phyloP scores from a whole-genome alignment of 2,113 vertebrate genomes.

The Tachysurus vachellii region DNA sequence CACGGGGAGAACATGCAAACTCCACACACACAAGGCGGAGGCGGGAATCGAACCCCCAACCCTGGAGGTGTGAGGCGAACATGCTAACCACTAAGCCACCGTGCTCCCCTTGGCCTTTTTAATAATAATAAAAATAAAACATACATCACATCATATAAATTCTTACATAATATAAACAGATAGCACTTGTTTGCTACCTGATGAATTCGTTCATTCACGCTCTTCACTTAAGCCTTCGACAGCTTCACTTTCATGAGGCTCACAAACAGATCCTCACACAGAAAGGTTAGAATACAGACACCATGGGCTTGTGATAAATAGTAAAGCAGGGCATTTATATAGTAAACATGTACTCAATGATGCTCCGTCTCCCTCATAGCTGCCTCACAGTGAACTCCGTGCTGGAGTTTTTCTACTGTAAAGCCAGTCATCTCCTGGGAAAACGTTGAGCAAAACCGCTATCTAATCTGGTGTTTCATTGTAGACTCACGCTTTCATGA shows the following conservation, averaged over 20 bases:
- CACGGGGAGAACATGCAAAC: too few relatives aligned
- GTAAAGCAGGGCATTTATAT: too few relatives aligned
- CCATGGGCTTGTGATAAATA: too few relatives aligned
- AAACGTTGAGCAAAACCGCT: not conserved
- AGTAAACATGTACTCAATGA: not conserved
- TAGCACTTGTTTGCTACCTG: not conserved
- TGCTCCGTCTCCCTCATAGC: not conserved
- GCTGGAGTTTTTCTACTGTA: constrained; percentile 2
- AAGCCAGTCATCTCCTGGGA: constrained; percentile 12
- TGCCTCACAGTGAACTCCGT: not conserved
- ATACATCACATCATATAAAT: too few relatives aligned
- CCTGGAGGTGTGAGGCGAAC: too few relatives aligned
- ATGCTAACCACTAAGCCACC: too few relatives aligned
- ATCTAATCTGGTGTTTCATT: not conserved
- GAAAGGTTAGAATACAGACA: not conserved
- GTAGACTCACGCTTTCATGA: not conserved
- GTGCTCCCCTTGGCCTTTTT: too few relatives aligned
- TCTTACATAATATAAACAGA: too few relatives aligned
- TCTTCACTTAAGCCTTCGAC: not conserved
- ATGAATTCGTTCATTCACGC: not conserved
- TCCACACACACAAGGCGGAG: too few relatives aligned
- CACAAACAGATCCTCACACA: not conserved
- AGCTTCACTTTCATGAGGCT: not conserved
- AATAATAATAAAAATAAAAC: too few relatives aligned
- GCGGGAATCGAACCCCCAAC: too few relatives aligned